Evolutionary conservation across 2,797 vertebrate species (phyloP), one percentile per base, ranked within the genome.

Genomic region (Knipowitschia caucasica): DNA sequence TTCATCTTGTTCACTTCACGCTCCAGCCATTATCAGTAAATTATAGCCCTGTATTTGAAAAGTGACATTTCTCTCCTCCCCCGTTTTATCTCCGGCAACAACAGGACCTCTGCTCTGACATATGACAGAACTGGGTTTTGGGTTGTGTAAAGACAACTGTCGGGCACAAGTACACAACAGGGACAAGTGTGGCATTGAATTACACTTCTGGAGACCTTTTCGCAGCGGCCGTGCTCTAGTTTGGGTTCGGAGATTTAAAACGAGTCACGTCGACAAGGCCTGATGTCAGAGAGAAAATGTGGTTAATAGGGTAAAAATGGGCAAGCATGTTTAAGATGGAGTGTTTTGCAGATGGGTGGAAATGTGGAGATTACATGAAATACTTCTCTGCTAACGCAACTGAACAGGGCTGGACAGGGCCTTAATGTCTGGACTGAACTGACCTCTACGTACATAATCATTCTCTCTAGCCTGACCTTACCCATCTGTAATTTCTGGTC

Each of bases 31-130:
- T 69, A 34, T 52, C 42, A 42, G 39, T 56, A 46, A 59, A 72
- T 59, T 53, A 62, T 25, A 63, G 27, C 1, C 15, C 49, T 60
- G 49, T 59, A 68, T 69, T 61, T 58, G 62, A 70, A 56, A 54
- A 39, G 43, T 67, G 74, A 64, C 66, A 74, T 80, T 72, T 49
- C 50, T 61, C 54, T 45, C 49, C 26, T 26, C 47, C 35, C n/a
- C 10, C 1, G 17, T 56, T 25, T 27, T 18, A 29, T 56, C 51
- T 3, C 9, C 42, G n/a, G 34, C 56, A 59, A 55, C 56, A 58
- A 31, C 34, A 25, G 38, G 56, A 43, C 33, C 40, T 54, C 56
- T 1, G 1, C 46, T 30, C 33, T 71, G 61, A 60, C 50, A 36
- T 39, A 30, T 31, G 26, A 61, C 64, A 58, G 30, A n/a, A 33